phyloP scores from a whole-genome alignment of 2,113 vertebrate genomes.

The Pristiophorus japonicus region DNA sequence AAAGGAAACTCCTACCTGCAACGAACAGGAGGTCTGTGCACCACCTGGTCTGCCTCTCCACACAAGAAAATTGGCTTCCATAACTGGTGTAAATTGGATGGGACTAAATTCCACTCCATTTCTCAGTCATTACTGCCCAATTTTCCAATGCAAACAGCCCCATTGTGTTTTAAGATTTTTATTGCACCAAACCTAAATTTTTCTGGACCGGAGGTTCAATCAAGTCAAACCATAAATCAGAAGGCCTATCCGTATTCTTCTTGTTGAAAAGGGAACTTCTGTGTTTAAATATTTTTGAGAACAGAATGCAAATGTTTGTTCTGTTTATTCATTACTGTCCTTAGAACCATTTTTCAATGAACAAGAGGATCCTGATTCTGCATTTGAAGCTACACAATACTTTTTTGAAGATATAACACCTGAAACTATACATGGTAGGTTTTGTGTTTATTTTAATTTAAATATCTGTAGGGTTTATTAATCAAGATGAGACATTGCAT shows the following conservation, averaged over 20 bases:
- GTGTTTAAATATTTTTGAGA: background rate
- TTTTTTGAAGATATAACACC: constrained; percentile 98
- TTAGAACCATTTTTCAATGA: constrained; percentile 67
- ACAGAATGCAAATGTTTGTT: background rate
- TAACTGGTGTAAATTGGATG: background rate
- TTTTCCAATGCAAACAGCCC: background rate
- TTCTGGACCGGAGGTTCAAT: background rate
- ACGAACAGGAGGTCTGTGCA: background rate
- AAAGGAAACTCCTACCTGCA: background rate
- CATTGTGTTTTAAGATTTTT: background rate
- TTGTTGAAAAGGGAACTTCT: background rate
- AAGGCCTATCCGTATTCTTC: background rate
- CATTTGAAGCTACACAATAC: constrained; percentile 95
- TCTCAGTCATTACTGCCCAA: background rate
- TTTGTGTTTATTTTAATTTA: background rate
- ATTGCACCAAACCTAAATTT: background rate
- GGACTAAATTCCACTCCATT: background rate
- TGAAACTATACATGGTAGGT: constrained; percentile 79
- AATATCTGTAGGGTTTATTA: constrained; percentile 31
- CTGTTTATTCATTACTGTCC: background rate
- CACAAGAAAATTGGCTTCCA: background rate
- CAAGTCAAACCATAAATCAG: background rate
- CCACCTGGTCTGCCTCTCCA: background rate
- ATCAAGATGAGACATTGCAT: background rate
- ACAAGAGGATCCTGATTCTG: constrained; percentile 91